Percentiles rank a stretch among this genome's conserved stretches.
phyloP scores from a whole-genome alignment of 2,797 vertebrate genomes.

The Sebastiscus tertius region DNA sequence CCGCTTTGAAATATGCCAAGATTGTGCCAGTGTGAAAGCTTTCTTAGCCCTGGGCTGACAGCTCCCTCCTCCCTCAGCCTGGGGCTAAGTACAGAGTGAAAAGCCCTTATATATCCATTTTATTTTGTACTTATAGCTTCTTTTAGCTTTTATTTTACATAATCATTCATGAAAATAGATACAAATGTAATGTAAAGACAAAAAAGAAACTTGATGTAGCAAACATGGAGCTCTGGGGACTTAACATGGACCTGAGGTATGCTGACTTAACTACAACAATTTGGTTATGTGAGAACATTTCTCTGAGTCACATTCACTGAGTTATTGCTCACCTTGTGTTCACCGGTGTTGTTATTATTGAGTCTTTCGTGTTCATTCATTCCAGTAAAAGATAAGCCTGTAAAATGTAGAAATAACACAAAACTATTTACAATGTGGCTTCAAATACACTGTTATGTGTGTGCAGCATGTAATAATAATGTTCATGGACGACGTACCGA shows the following conservation, averaged over 20 bases:
- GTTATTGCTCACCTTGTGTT: slow-evolving; percentile 85
- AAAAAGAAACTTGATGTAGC: background rate
- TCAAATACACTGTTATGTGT: background rate
- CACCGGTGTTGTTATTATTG: slow-evolving; percentile 75
- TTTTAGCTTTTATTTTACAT: too few species aligned
- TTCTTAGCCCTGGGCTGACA: too few species aligned
- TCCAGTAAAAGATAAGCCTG: slow-evolving; percentile 88
- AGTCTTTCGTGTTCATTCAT: slow-evolving; percentile 81
- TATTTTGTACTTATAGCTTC: too few species aligned
- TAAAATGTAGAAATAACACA: slow-evolving; percentile 25
- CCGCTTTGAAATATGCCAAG: too few species aligned
- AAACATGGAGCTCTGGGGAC: background rate
- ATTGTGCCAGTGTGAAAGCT: too few species aligned
- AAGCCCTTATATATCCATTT: too few species aligned
- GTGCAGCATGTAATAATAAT: background rate
- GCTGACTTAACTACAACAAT: background rate
- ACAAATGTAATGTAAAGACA: too few species aligned
- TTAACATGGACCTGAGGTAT: background rate
- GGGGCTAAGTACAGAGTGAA: too few species aligned
- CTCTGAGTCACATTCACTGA: background rate
- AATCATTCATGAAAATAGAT: too few species aligned
- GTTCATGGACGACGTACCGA: slow-evolving; percentile 40
- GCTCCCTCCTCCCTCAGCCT: too few species aligned
- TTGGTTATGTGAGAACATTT: background rate
- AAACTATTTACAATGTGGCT: background rate